phyloP scores from a whole-genome alignment of 2,888 invertebrate species.

The Ischnus inquisitorius region DNA sequence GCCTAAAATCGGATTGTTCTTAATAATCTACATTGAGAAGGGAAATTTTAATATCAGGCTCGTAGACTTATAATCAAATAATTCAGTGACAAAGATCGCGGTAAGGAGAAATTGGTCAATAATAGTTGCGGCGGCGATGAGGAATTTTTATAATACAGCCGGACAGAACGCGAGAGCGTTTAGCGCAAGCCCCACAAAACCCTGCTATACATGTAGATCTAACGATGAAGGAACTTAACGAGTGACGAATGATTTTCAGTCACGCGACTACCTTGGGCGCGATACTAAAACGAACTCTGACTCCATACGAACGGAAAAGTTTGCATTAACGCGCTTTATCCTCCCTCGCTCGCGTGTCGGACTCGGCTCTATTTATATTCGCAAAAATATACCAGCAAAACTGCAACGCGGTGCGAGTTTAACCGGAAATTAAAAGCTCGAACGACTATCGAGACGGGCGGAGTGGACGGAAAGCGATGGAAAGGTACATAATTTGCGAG shows the following conservation, averaged over 20 bases:
- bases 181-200: no score
- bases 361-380: conserved; percentile 60
- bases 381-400: conserved; percentile 55
- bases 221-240: conserved; percentile 1
- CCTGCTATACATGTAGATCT: conserved; percentile 1
- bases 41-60: no score
- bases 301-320: conserved; percentile 28
- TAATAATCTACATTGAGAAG: no score
- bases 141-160: no score
- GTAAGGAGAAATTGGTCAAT: no score
- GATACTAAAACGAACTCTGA: conserved; percentile 30
- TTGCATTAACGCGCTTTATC: conserved; percentile 38
- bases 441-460: background rate
- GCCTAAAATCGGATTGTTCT: no score
- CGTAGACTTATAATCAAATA: no score
- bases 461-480: background rate
- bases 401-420: background rate
- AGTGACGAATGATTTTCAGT: conserved; percentile 61
- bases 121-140: no score
- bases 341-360: background rate
- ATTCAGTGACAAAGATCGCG: no score
- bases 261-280: conserved; percentile 42
- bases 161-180: no score
- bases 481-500: conserved; percentile 17
- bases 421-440: conserved; percentile 56